Conservation (phyloP, 1,140 invertebrate species). For the Anoplolepis gracilipes region DNA sequence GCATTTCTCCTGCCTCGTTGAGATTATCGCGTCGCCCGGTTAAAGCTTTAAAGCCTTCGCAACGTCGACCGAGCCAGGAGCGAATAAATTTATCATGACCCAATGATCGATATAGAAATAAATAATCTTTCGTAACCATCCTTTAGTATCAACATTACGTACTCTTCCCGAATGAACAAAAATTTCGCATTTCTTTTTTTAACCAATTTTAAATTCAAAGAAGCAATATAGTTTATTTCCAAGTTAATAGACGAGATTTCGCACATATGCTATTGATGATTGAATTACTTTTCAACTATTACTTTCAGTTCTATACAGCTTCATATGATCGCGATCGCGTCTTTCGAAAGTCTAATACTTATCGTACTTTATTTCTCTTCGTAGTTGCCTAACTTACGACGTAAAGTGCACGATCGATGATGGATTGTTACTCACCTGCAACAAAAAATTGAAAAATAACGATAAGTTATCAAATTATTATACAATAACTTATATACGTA, state of each 20-base stretch:
- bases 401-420: slow-evolving; percentile 60
- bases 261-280: background rate
- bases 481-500: background rate
- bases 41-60: slow-evolving; percentile 61
- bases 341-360: slow-evolving; percentile 72
- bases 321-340: background rate
- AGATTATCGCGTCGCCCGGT: slow-evolving; percentile 68
- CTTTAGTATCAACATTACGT: background rate
- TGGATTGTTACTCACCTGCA: slow-evolving; percentile 76
- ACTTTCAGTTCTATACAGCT: background rate
- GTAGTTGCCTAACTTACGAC: slow-evolving; percentile 72
- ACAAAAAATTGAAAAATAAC: slow-evolving; percentile 68
- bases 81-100: slow-evolving; percentile 78
- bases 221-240: background rate
- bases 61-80: slow-evolving; percentile 46
- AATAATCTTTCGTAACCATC: slow-evolving; percentile 76
- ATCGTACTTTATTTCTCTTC: slow-evolving; percentile 77
- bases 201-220: background rate
- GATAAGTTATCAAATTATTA: slow-evolving; percentile 46
- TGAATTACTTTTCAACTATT: background rate
- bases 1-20: slow-evolving; percentile 55
- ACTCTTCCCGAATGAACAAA: background rate
- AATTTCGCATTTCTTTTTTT: background rate
- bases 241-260: background rate
- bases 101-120: slow-evolving; percentile 82